Evolutionary conservation across 2,888 invertebrate genomes (phyloP).

Genomic region (Lamproptera curius): DNA sequence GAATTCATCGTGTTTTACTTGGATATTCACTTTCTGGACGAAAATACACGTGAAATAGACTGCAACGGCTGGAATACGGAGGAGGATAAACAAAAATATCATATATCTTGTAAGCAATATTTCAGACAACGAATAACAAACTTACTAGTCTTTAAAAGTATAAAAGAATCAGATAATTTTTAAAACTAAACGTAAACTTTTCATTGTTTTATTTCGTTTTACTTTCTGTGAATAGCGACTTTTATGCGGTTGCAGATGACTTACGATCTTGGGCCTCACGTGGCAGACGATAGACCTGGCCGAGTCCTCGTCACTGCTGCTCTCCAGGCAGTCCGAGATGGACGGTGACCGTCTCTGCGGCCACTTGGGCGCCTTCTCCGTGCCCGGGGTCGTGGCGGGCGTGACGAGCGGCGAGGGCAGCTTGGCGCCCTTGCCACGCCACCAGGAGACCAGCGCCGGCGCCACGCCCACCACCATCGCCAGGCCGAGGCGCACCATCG

Average conservation of each 20-base stretch:
- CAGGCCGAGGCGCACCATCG: constrained; percentile 66
- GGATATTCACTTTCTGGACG: neutral
- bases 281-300: constrained; percentile 67
- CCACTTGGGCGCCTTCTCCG: constrained; percentile 56
- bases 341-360: constrained; percentile 62
- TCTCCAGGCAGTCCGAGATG: constrained; percentile 69
- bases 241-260: too few relatives aligned
- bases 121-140: neutral
- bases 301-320: constrained; percentile 68
- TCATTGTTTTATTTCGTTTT: too few relatives aligned
- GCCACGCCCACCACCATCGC: constrained; percentile 76
- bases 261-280: constrained; percentile 68
- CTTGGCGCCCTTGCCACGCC: constrained; percentile 55
- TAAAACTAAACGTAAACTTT: too few relatives aligned
- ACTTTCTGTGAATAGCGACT: too few relatives aligned
- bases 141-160: neutral
- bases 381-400: constrained; percentile 29
- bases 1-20: neutral
- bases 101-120: too few relatives aligned
- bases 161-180: neutral
- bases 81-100: too few relatives aligned
- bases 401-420: constrained; percentile 43
- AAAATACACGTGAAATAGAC: neutral
- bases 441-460: constrained; percentile 71
- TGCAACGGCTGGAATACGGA: neutral